Conservation (phyloP, 1,140 invertebrate species). For the Polypedilum pembai region DNA sequence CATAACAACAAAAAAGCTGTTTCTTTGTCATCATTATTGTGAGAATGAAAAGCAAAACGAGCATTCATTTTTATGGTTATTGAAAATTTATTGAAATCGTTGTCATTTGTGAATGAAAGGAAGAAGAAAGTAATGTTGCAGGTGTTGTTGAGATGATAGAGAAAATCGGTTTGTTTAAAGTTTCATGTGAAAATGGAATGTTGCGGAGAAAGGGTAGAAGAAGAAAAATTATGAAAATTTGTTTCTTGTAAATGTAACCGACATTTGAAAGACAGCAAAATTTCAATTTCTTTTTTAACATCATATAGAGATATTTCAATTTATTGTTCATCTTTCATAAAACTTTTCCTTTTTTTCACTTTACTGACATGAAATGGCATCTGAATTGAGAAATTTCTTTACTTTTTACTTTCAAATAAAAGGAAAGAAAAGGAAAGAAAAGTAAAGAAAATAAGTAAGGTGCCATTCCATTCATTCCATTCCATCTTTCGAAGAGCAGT, state of each 20-base stretch:
- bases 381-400: background rate
- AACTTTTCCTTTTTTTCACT: background rate
- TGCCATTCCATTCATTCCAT: background rate
- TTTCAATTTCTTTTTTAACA: background rate
- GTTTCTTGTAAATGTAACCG: background rate
- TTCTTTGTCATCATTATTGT: too few species aligned
- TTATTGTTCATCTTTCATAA: background rate
- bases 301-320: background rate
- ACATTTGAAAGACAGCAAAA: background rate
- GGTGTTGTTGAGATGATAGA: conserved; percentile 7
- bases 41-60: background rate
- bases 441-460: too few species aligned
- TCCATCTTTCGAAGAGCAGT: background rate
- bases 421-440: too few species aligned
- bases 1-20: too few species aligned
- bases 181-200: background rate
- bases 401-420: background rate
- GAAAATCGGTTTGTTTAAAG: background rate
- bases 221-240: background rate
- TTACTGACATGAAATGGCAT: conserved; percentile 4
- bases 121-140: background rate
- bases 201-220: background rate
- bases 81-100: conserved; percentile 23
- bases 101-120: background rate
- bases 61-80: background rate